A percentile compares a stretch with the other conserved stretches of the same genome.
Conservation (phyloP, 23 tunicate species). For the Corella eumyota region DNA sequence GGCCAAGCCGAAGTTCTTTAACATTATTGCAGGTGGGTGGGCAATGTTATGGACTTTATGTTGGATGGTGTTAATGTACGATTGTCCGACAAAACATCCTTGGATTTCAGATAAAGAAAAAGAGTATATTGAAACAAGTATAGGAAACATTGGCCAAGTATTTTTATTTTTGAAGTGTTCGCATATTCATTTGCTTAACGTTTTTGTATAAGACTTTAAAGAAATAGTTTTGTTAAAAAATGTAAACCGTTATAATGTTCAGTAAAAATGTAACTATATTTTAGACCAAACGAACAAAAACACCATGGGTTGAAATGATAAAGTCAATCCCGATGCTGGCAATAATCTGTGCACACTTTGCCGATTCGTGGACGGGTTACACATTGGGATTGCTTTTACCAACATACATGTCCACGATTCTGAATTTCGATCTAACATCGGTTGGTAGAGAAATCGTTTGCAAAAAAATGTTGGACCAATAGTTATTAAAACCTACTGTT, state of each 20-base stretch:
- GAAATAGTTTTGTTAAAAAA: no score
- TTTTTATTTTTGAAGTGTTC: no score
- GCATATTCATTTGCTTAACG: no score
- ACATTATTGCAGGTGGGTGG: background rate
- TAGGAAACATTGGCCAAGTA: no score
- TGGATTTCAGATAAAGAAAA: background rate
- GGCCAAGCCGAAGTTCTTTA: background rate
- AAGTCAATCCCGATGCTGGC: conserved; percentile 72
- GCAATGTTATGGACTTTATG: background rate
- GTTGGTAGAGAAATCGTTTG: no score
- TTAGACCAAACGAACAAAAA: conserved; percentile 16
- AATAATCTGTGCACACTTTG: conserved; percentile 65
- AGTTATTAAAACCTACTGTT: no score
- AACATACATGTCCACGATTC: conserved; percentile 57
- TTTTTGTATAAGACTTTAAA: no score
- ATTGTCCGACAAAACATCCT: background rate
- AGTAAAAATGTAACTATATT: background rate
- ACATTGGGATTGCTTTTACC: conserved; percentile 78
- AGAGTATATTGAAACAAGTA: background rate
- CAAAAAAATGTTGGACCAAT: no score
- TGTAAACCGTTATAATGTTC: background rate
- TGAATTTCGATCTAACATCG: conserved; percentile 57
- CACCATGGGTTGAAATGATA: conserved; percentile 74
- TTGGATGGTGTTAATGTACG: background rate
- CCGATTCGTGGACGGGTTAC: conserved; percentile 84